Conservation (phyloP, 2,888 invertebrate species). For the Eilema depressum region DNA sequence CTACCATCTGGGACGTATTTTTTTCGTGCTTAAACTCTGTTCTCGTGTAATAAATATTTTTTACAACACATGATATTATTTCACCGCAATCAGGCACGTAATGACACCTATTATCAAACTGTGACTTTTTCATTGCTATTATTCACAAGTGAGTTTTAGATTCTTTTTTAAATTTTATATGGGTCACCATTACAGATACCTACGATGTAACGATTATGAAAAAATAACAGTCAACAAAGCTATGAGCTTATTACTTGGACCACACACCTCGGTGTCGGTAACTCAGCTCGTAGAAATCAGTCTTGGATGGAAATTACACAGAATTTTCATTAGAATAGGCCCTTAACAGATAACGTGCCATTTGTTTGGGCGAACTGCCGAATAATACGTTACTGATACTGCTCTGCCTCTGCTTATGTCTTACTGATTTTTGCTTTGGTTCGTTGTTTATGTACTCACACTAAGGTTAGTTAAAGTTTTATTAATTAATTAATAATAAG, state of each 20-base stretch:
- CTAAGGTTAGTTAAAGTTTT: not conserved
- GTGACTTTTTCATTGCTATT: too few relatives aligned
- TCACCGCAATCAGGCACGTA: too few relatives aligned
- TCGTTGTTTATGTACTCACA: not conserved
- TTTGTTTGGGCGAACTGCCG: slow-evolving; percentile 50
- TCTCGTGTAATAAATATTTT: too few relatives aligned
- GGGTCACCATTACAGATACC: too few relatives aligned
- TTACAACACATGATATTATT: too few relatives aligned
- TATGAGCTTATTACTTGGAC: slow-evolving; percentile 35
- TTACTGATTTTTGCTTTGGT: not conserved
- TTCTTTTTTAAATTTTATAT: too few relatives aligned
- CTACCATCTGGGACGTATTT: too few relatives aligned
- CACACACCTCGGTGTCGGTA: slow-evolving; percentile 35
- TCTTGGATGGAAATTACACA: slow-evolving; percentile 58
- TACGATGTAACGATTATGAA: too few relatives aligned
- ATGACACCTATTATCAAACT: too few relatives aligned
- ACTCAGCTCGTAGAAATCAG: slow-evolving; percentile 56
- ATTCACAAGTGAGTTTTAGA: too few relatives aligned
- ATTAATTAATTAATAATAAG: too few relatives aligned
- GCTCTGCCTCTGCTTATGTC: slow-evolving; percentile 8
- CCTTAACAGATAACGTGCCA: slow-evolving; percentile 56
- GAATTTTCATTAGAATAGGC: slow-evolving; percentile 60
- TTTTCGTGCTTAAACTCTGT: too few relatives aligned
- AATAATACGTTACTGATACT: slow-evolving; percentile 36
- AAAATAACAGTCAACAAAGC: not conserved